phyloP scores from a whole-genome alignment of 2,888 invertebrate species.

The Hymenopus coronatus region DNA sequence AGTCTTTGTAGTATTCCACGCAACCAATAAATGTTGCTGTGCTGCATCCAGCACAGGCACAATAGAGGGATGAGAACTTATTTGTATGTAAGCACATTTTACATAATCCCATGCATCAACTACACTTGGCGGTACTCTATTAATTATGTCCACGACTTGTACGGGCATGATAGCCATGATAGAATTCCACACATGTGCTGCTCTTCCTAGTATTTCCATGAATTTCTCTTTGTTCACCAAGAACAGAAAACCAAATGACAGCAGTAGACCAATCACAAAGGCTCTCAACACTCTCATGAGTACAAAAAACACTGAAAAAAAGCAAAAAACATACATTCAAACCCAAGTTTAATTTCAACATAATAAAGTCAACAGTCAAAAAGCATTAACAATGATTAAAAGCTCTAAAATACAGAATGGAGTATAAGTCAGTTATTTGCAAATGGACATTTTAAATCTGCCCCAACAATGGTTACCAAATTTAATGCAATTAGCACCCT shows the following conservation, averaged over 20 bases:
- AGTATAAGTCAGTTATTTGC: too few species aligned
- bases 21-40: neutral
- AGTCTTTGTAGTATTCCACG: neutral
- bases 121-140: neutral
- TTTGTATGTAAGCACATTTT: neutral
- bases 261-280: neutral
- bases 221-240: neutral
- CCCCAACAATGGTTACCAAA: too few species aligned
- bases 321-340: neutral
- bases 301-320: neutral
- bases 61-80: neutral
- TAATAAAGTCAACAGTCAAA: too few species aligned
- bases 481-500: too few species aligned
- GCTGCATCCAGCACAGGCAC: neutral
- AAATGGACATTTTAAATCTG: too few species aligned
- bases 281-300: neutral
- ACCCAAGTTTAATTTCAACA: too few species aligned
- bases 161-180: neutral
- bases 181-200: neutral
- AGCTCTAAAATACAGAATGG: too few species aligned
- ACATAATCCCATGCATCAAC: neutral
- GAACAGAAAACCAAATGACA: neutral
- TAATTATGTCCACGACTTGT: neutral
- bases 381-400: too few species aligned
- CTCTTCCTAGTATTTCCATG: neutral